These are phyloP conservation scores for Protomyctophum bolini DNA, from an alignment of 2,113 vertebrate species.

Conservation along the genomic window DNA sequence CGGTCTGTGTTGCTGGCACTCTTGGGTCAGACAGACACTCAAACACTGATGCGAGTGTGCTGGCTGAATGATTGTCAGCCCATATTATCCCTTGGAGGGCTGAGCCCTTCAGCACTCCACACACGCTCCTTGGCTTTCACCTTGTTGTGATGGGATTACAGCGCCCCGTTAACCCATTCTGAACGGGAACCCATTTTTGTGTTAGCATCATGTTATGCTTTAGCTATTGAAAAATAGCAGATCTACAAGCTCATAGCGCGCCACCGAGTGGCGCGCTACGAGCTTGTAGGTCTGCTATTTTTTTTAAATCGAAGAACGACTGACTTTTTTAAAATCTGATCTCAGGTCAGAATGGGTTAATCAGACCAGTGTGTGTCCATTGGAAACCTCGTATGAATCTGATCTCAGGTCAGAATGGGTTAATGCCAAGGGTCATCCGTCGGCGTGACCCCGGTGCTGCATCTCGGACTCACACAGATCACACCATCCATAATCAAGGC, in stretches of 20 bases:
- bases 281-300: no score
- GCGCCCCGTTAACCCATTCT: slow-evolving; percentile 48
- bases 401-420: no score
- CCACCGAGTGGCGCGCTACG: no score
- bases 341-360: no score
- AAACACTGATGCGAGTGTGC: neutral
- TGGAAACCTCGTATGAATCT: no score
- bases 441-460: slow-evolving; percentile 16
- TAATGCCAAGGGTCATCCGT: neutral
- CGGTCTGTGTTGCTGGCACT: slow-evolving; percentile 6
- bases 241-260: no score
- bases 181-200: no score
- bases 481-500: neutral
- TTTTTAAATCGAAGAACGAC: no score
- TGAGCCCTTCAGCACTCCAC: neutral
- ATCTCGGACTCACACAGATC: slow-evolving; percentile 17
- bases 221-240: no score
- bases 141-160: slow-evolving; percentile 22
- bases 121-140: neutral
- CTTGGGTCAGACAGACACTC: slow-evolving; percentile 1
- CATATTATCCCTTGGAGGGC: neutral
- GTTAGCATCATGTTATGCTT: no score
- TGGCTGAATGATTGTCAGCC: slow-evolving; percentile 32
- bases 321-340: no score
- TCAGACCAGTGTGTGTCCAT: no score